Evolutionary conservation across 2,888 invertebrate genomes (phyloP).

Genomic region (Callyntrura sp.): DNA sequence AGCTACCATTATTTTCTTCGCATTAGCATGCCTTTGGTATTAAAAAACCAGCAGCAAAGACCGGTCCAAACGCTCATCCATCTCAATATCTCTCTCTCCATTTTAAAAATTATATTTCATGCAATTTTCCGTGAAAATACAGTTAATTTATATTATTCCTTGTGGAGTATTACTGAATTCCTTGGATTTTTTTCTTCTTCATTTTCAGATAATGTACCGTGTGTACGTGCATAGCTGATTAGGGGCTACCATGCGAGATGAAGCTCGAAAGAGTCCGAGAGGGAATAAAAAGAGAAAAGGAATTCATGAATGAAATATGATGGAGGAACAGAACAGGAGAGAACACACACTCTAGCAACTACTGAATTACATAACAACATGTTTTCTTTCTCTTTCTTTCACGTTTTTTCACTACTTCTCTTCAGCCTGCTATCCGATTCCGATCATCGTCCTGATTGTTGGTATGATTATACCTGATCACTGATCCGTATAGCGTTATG

Average conservation of each 20-base stretch:
- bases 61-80: constrained; percentile 50
- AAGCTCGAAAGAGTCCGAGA: too few species aligned
- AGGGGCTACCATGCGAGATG: too few species aligned
- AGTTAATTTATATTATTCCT: constrained; percentile 50
- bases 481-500: constrained; percentile 29
- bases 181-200: constrained; percentile 48
- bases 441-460: background rate
- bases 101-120: constrained; percentile 42
- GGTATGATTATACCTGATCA: constrained; percentile 25
- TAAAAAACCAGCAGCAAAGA: too few species aligned
- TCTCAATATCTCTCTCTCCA: too few species aligned
- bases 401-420: too few species aligned
- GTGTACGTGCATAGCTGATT: too few species aligned
- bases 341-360: too few species aligned
- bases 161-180: too few species aligned
- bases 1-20: background rate
- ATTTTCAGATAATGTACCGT: constrained; percentile 34
- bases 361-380: constrained; percentile 31
- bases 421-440: constrained; percentile 21
- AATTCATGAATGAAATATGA: constrained; percentile 24
- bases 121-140: constrained; percentile 59
- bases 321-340: background rate
- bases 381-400: constrained; percentile 11
- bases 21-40: constrained; percentile 34
- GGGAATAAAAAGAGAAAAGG: too few species aligned